Evolutionary conservation across 2,797 vertebrate species (phyloP), one percentile per base, ranked within the genome.

Genomic region (Nothura maculosa): DNA sequence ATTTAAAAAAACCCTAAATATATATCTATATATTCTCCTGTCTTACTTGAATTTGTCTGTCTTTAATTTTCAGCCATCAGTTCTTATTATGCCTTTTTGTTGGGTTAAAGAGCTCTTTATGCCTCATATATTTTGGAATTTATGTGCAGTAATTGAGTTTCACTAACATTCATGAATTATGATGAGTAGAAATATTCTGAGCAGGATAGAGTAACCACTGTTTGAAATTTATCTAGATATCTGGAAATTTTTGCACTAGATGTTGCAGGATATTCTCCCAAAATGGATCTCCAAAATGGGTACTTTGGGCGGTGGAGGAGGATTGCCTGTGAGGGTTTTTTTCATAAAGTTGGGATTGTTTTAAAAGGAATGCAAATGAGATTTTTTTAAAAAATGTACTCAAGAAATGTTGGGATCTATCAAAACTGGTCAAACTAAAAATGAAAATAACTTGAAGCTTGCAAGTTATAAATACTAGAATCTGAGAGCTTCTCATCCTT

Each of bases 41-140:
- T 43, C 50, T 87, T 75, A 47, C 80, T 82, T 79, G 60, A 85
- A 79, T 85, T 84, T 69, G 45, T 52, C 63, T 54, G 73, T 42
- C 42, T 85, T 92, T 96, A 54, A 69, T 82, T 95, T 91, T 80
- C 52, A 91, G 72, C 64, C 73, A 34, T 50, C 62, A 50, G 17
- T 87, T 82, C 76, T 89, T 69, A 54, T 76, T 85, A 60, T n/a
- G 73, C 28, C 73, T 82, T 89, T 91, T 89, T 79, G 81, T 89
- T 91, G 85, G 45, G 50, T 93, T 66, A 69, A 67, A 82, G 85
- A 87, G 77, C 38, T 95, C 87, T 87, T 54, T 62, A 69, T 91
- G 64, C 64, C 82, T 76, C 85, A 78, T 70, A 70, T 82, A 79
- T 61, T 73, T 83, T 85, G 57, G 64, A 45, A 81, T 87, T 92